These are phyloP conservation scores for Xanthorhoe spadicearia DNA, from an alignment of 2,888 invertebrate species.

Conservation along the genomic window DNA sequence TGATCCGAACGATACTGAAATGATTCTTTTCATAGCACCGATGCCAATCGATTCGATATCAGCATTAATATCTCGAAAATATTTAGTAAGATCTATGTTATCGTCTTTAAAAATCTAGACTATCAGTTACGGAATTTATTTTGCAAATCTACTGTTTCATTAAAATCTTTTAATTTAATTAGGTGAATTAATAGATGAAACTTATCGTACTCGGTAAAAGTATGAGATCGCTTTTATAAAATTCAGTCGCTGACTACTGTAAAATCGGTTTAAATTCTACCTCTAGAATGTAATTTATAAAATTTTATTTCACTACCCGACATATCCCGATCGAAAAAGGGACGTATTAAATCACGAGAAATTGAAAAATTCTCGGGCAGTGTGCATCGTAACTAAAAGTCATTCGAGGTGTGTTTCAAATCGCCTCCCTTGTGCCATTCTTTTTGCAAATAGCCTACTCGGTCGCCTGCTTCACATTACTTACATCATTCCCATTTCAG, in stretches of 20 bases:
- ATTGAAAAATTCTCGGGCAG: constrained; percentile 64
- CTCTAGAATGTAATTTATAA: constrained; percentile 80
- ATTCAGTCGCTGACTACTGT: constrained; percentile 83
- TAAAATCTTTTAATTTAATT: constrained; percentile 54
- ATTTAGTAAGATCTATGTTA: constrained; percentile 71
- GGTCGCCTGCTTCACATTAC: constrained; percentile 64
- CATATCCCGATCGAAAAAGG: constrained; percentile 58
- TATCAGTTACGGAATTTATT: constrained; percentile 36
- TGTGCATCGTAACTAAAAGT: constrained; percentile 66
- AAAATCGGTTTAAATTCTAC: constrained; percentile 76
- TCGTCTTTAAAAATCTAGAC: constrained; percentile 66
- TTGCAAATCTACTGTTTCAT: constrained; percentile 49
- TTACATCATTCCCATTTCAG: constrained; percentile 60
- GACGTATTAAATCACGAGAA: constrained; percentile 57
- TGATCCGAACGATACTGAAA: constrained; percentile 65
- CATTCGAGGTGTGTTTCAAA: constrained; percentile 57
- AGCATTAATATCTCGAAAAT: constrained; percentile 66
- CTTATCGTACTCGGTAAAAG: constrained; percentile 74
- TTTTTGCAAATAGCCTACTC: constrained; percentile 70
- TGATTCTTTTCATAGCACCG: constrained; percentile 76
- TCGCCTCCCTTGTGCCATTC: constrained; percentile 83
- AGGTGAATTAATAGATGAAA: constrained; percentile 71
- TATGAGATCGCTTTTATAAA: constrained; percentile 77
- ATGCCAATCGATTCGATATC: constrained; percentile 66
- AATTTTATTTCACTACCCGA: constrained; percentile 65